Conservation (phyloP, 2,888 invertebrate species). For the Chymomyza amoena region DNA sequence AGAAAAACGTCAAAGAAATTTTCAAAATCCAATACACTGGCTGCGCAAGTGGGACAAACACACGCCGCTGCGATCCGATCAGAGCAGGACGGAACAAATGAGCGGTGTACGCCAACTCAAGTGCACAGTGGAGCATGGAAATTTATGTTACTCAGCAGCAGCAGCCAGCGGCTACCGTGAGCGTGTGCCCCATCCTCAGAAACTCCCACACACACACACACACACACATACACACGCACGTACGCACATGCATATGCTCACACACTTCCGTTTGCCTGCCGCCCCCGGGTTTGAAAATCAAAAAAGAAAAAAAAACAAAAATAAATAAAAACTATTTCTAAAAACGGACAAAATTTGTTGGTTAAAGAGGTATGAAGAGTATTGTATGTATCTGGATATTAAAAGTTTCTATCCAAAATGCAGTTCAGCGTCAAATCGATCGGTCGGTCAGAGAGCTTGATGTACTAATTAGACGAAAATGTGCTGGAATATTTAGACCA, state of each 20-base stretch:
- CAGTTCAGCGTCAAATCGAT: background rate
- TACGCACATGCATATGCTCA: slow-evolving; percentile 23
- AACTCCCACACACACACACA: slow-evolving; percentile 5
- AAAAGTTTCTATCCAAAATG: background rate
- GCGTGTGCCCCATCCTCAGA: background rate
- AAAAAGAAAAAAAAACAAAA: too few species aligned
- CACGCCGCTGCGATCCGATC: background rate
- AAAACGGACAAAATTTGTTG: slow-evolving; percentile 64
- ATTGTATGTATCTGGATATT: background rate
- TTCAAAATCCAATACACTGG: background rate
- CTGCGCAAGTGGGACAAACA: background rate
- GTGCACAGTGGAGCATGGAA: slow-evolving; percentile 60
- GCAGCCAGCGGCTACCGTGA: slow-evolving; percentile 27
- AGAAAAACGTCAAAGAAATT: background rate
- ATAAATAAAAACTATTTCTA: slow-evolving; percentile 61
- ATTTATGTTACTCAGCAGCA: slow-evolving; percentile 68
- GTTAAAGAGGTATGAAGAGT: slow-evolving; percentile 34
- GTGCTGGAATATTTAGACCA: slow-evolving; percentile 54
- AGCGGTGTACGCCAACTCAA: slow-evolving; percentile 50
- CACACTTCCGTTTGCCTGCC: slow-evolving; percentile 31
- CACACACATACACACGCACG: background rate
- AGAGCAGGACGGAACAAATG: background rate
- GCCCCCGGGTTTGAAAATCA: background rate
- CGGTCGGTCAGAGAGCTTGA: background rate
- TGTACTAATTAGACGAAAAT: background rate